These are phyloP conservation scores for Grallaria varia DNA, from an alignment of 2,113 vertebrate genomes.

Conservation along the genomic window DNA sequence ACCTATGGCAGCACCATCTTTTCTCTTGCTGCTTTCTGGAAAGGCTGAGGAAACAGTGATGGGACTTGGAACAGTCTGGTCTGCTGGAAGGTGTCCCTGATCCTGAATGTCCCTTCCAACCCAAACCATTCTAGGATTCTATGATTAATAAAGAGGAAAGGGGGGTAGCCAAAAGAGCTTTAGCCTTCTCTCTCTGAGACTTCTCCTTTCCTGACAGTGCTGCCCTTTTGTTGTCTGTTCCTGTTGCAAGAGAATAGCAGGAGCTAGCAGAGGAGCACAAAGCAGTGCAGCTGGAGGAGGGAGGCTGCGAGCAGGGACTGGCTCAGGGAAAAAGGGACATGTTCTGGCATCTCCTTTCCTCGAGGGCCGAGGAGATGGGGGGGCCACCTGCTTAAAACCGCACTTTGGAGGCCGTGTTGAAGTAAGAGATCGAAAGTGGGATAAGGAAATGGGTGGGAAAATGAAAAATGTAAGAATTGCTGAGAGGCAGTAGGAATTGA, in stretches of 20 bases:
- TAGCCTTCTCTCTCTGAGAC: background rate
- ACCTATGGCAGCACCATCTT: background rate
- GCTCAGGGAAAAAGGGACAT: background rate
- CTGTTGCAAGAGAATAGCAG: background rate
- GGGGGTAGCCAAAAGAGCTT: background rate
- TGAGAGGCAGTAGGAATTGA: background rate
- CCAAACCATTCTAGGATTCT: background rate
- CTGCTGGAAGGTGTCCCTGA: background rate
- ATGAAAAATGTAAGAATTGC: background rate
- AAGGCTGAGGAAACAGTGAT: rapidly evolving
- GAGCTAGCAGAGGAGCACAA: background rate
- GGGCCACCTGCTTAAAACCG: background rate
- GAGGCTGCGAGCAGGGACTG: background rate
- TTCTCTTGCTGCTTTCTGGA: background rate
- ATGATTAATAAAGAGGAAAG: background rate
- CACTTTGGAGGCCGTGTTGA: background rate
- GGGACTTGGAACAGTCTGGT: background rate
- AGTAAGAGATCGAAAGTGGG: background rate
- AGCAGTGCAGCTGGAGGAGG: background rate
- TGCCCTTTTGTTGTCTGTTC: background rate
- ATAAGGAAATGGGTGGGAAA: constrained; percentile 37
- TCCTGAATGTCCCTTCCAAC: background rate
- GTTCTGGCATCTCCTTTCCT: constrained; percentile 3
- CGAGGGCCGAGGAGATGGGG: background rate
- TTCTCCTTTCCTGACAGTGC: background rate